These are phyloP conservation scores for Miltochrista miniata DNA, from an alignment of 2,888 invertebrate genomes.

Conservation along the genomic window DNA sequence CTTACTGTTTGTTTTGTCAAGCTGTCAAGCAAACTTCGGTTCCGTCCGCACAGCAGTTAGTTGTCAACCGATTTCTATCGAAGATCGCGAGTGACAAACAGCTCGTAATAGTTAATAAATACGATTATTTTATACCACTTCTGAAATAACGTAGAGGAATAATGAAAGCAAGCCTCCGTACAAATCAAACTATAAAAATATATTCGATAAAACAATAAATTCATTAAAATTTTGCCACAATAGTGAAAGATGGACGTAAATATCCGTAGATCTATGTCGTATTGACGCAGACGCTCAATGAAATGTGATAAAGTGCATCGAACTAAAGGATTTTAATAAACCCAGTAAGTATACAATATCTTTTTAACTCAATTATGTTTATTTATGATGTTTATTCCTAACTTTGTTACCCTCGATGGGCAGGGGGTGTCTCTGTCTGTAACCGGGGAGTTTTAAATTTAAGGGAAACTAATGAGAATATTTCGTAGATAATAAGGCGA, in stretches of 20 bases:
- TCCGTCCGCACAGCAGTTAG: constrained; percentile 9
- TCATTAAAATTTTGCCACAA: constrained; percentile 37
- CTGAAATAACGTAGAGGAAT: constrained; percentile 18
- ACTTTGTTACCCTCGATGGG: not conserved
- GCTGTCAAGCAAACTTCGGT: constrained; percentile 12
- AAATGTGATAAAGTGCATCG: constrained; percentile 66
- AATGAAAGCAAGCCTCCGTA: constrained; percentile 18
- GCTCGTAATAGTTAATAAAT: constrained; percentile 24
- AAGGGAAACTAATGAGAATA: too few relatives aligned
- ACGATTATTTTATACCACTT: constrained; percentile 28
- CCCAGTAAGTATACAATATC: constrained; percentile 51
- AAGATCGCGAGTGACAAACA: constrained; percentile 26
- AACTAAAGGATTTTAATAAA: constrained; percentile 52
- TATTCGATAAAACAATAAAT: constrained; percentile 20
- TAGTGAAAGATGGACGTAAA: constrained; percentile 69
- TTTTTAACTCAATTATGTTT: not conserved
- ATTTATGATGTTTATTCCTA: not conserved
- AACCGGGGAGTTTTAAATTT: too few relatives aligned
- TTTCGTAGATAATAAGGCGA: too few relatives aligned
- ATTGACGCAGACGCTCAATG: constrained; percentile 55
- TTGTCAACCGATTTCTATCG: constrained; percentile 47
- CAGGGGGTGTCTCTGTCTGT: not conserved
- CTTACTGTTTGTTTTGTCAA: constrained; percentile 30
- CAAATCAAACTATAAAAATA: constrained; percentile 9
- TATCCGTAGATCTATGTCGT: constrained; percentile 59